These are phyloP conservation scores for Anoplophora glabripennis DNA, from an alignment of 1,140 invertebrate species.

Conservation along the genomic window DNA sequence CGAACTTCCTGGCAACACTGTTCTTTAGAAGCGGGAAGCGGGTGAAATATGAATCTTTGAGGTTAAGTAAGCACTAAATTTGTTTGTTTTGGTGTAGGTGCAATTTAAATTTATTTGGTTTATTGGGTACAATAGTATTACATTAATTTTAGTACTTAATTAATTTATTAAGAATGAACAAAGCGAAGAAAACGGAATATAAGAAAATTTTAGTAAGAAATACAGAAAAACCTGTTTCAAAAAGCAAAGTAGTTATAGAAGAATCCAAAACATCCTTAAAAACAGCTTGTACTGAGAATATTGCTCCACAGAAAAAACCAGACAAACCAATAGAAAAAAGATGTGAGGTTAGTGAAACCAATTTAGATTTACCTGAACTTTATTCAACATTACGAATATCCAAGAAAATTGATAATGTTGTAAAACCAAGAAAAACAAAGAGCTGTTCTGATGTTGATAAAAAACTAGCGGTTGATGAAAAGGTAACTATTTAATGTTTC, in stretches of 20 bases:
- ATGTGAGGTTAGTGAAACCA: neutral
- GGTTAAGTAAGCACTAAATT: too few species aligned
- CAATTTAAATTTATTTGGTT: too few species aligned
- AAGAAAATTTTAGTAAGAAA: constrained; percentile 35
- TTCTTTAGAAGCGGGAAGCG: too few species aligned
- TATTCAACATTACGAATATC: constrained; percentile 29
- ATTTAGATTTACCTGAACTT: constrained; percentile 30
- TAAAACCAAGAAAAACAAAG: constrained; percentile 27
- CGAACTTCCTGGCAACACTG: too few species aligned
- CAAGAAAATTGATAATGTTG: constrained; percentile 31
- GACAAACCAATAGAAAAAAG: constrained; percentile 2
- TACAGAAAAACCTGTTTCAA: constrained; percentile 19
- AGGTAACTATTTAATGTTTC: constrained; percentile 25
- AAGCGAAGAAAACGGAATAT: constrained; percentile 2
- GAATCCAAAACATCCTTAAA: constrained; percentile 1
- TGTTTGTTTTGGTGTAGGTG: too few species aligned
- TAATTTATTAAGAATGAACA: too few species aligned
- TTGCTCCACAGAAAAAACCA: constrained; percentile 1
- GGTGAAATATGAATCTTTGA: neutral
- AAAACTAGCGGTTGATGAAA: constrained; percentile 33
- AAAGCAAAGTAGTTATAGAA: constrained; percentile 16
- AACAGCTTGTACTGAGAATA: neutral
- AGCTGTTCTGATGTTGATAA: constrained; percentile 22
- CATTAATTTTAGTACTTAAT: too few species aligned
- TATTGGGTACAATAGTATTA: too few species aligned